These are phyloP conservation scores for Parauchenoglanis punctatus DNA, from an alignment of 2,797 vertebrate genomes.

Conservation along the genomic window DNA sequence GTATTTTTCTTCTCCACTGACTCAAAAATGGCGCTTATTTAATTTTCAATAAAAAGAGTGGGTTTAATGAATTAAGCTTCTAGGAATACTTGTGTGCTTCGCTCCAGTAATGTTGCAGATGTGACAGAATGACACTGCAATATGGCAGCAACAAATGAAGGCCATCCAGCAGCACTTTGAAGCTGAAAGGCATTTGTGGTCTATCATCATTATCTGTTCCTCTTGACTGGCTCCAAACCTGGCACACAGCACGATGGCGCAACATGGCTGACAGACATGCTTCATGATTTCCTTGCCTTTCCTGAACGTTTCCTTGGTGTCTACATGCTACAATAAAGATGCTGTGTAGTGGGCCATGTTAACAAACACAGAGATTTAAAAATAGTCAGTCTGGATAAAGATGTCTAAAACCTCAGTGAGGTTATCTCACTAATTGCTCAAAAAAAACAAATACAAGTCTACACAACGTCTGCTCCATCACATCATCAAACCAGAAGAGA, in stretches of 20 bases:
- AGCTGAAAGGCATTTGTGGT: not conserved
- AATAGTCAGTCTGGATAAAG: not conserved
- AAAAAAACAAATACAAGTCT: not conserved
- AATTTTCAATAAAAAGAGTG: not conserved
- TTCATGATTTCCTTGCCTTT: not conserved
- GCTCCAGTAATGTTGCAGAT: not conserved
- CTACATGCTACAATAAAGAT: not conserved
- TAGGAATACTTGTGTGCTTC: slow-evolving; percentile 2
- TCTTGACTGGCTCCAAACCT: not conserved
- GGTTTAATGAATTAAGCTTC: not conserved
- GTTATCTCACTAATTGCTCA: not conserved
- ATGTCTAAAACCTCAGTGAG: not conserved
- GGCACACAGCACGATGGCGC: not conserved
- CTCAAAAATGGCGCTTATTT: not conserved
- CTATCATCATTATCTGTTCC: not conserved
- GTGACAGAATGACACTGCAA: not conserved
- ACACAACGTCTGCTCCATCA: not conserved
- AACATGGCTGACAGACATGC: not conserved
- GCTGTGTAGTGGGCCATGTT: not conserved
- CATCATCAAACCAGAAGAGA: not conserved
- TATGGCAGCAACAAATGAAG: not conserved
- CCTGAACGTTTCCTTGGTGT: not conserved
- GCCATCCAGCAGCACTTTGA: not conserved
- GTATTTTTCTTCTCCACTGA: not conserved
- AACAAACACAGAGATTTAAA: not conserved